Conservation (phyloP, 2,797 vertebrate genomes). For the Sardinella longiceps region DNA sequence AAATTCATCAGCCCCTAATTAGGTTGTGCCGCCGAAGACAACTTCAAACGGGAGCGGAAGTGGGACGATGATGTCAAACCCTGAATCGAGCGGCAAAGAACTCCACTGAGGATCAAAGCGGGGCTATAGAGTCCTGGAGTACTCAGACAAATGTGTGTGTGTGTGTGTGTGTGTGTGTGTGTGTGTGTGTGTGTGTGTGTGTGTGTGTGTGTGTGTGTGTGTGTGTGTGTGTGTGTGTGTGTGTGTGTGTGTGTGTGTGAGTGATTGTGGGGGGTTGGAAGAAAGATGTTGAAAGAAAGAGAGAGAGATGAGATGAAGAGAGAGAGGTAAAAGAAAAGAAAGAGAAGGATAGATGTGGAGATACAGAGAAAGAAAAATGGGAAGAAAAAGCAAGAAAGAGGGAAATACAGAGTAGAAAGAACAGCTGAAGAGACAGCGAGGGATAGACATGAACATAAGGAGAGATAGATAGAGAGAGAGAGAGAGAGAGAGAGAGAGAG, state of each 20-base stretch:
- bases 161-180: too few species aligned
- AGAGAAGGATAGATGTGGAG: not conserved
- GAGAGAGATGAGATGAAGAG: not conserved
- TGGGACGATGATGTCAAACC: slow-evolving; percentile 35
- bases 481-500: not conserved
- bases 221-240: not conserved
- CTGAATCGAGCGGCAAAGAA: slow-evolving; percentile 32
- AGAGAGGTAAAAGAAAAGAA: not conserved
- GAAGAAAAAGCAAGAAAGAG: not conserved
- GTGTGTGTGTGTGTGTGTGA: not conserved
- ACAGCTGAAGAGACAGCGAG: not conserved
- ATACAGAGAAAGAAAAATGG: not conserved
- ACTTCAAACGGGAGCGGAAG: slow-evolving; percentile 58
- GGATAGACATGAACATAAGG: too few species aligned
- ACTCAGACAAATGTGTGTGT: not conserved
- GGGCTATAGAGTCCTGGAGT: not conserved
- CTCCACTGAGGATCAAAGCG: not conserved
- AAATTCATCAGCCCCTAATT: slow-evolving; percentile 74
- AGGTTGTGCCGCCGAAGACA: slow-evolving; percentile 55
- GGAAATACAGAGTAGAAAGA: not conserved
- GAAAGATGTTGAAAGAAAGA: not conserved
- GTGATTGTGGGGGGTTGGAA: not conserved
- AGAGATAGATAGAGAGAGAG: not conserved
- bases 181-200: too few species aligned
- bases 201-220: not conserved